A percentile compares a stretch with the other conserved stretches of the same genome.
Conservation (phyloP, 2,888 invertebrate genomes). For the Carabus problematicus region DNA sequence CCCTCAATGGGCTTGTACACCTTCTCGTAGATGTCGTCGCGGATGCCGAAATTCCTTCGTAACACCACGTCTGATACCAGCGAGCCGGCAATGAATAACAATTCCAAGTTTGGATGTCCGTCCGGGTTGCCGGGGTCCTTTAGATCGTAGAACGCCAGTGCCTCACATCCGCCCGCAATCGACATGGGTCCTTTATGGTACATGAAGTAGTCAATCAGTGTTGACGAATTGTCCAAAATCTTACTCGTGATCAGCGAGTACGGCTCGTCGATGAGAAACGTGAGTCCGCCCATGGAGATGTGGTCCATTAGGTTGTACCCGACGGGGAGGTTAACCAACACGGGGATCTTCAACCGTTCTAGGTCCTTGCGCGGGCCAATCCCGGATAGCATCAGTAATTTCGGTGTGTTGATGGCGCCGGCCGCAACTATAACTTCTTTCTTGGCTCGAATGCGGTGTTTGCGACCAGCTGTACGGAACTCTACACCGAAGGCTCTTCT, state of each 20-base stretch:
- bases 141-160: conserved; percentile 70
- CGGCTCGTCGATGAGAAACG: conserved; percentile 67
- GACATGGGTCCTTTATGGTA: conserved; percentile 61
- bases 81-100: conserved; percentile 68
- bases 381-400: conserved; percentile 78
- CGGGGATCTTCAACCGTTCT: conserved; percentile 55
- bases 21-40: conserved; percentile 53
- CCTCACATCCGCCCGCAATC: conserved; percentile 71
- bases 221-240: conserved; percentile 50
- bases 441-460: conserved; percentile 57
- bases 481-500: conserved; percentile 60
- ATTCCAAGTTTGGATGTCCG: conserved; percentile 71
- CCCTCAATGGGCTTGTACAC: conserved; percentile 55
- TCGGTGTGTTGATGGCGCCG: conserved; percentile 76
- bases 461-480: conserved; percentile 54
- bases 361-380: conserved; percentile 62
- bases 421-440: conserved; percentile 69
- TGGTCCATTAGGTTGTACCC: conserved; percentile 65
- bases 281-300: conserved; percentile 70
- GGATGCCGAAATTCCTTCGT: conserved; percentile 60
- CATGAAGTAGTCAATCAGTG: conserved; percentile 54
- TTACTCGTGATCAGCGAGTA: conserved; percentile 56
- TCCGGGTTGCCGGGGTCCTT: conserved; percentile 64
- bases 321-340: conserved; percentile 62
- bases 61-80: conserved; percentile 64